Evolutionary conservation across 2,888 invertebrate genomes (phyloP), one percentile per base, ranked within the genome.

Genomic region (Spodoptera littoralis): DNA sequence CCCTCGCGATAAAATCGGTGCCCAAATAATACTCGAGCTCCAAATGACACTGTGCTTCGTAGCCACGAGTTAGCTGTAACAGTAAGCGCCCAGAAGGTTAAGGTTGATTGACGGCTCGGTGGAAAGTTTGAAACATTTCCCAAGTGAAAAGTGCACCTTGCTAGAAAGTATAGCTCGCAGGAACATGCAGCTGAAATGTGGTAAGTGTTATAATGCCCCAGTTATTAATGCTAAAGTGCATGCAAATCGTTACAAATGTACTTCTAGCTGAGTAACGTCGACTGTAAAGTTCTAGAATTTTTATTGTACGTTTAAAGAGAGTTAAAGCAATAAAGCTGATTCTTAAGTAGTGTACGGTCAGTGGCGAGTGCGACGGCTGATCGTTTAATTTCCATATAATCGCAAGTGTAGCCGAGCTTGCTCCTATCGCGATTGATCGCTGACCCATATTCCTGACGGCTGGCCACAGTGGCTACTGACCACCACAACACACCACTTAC

Each of bases 301-400:
- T 48, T 41, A 24, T 11, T 27, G n/a, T 55, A 42, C 22, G 22
- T 27, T 53, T 59, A 30, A 48, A 49, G 36, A 36, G 36, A 36
- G 48, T 46, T 13, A n/a, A 43, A 46, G 62, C 45, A 62, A 63
- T 73, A 74, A 73, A 69, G 30, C 55, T 4, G 27, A 51, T 49
- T 55, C 2, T 43, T 54, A 65, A 64, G 68, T 57, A 48, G 56
- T 68, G 65, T 75, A 66, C 60, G 53, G 59, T 69, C 63, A 59
- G 60, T 57, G 60, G 52, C 44, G 43, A 57, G 65, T 74, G 74
- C 65, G 63, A 68, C 76, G 70, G 68, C 69, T 81, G 84, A 85
- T 84, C 87, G 88, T 85, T 87, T 88, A 88, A 92, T 92, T 92
- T 90, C 85, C 90, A 91, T 90, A 88, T 89, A 90, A 92, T 91